phyloP scores from a whole-genome alignment of 2,888 invertebrate species.

The Cheilosia impressa region DNA sequence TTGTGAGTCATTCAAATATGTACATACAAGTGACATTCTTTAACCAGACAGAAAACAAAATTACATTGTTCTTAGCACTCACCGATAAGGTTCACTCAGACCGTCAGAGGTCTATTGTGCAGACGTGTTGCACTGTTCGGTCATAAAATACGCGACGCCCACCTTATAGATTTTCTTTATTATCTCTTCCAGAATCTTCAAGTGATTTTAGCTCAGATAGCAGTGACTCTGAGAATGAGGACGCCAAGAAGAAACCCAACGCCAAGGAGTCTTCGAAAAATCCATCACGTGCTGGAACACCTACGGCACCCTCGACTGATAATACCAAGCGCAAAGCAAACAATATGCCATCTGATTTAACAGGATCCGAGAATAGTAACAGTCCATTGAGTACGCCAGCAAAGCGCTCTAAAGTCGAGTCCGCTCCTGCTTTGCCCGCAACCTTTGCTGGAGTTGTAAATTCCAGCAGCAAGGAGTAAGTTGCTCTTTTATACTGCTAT shows the following conservation, averaged over 20 bases:
- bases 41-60: too few relatives aligned
- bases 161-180: background rate
- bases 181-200: slow-evolving; percentile 85
- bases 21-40: too few relatives aligned
- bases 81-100: too few relatives aligned
- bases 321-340: slow-evolving; percentile 82
- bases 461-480: slow-evolving; percentile 82
- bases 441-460: slow-evolving; percentile 82
- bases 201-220: slow-evolving; percentile 90
- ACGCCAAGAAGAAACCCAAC: slow-evolving; percentile 83
- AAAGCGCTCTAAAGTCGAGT: slow-evolving; percentile 81
- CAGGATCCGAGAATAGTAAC: slow-evolving; percentile 83
- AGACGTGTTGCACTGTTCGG: too few relatives aligned
- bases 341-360: slow-evolving; percentile 82
- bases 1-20: too few relatives aligned
- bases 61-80: too few relatives aligned
- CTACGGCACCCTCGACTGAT: slow-evolving; percentile 79
- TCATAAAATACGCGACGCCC: too few relatives aligned
- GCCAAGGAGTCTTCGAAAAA: slow-evolving; percentile 84
- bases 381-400: slow-evolving; percentile 83
- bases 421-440: slow-evolving; percentile 81
- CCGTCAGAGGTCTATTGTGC: too few relatives aligned
- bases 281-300: slow-evolving; percentile 83
- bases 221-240: slow-evolving; percentile 89
- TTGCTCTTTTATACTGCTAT: slow-evolving; percentile 33